phyloP scores from a whole-genome alignment of 2,797 vertebrate species.

The Salmo trutta region DNA sequence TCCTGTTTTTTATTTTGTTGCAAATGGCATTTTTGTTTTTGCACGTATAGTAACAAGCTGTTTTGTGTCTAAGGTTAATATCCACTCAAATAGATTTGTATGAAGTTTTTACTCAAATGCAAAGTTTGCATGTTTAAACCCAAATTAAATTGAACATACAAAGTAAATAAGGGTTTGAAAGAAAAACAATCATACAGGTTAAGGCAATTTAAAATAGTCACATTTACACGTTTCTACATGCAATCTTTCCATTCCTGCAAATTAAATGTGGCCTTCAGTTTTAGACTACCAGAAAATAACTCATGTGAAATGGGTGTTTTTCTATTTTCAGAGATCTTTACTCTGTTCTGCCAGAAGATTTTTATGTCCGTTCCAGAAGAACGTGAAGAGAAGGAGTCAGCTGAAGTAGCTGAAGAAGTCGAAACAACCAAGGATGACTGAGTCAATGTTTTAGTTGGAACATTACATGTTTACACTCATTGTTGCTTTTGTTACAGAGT shows the following conservation, averaged over 20 bases:
- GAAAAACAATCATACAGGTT: no score
- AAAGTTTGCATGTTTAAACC: no score
- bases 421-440: slow-evolving; percentile 22
- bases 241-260: background rate
- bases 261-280: slow-evolving; percentile 15
- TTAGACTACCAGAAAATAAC: background rate
- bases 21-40: background rate
- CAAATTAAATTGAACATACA: no score
- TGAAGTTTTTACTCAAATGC: no score
- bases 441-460: slow-evolving; percentile 24
- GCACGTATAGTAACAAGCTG: background rate
- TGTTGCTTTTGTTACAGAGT: slow-evolving; percentile 20
- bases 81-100: no score
- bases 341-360: slow-evolving; percentile 79
- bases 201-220: no score
- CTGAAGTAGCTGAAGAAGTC: slow-evolving; percentile 39
- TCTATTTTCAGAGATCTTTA: slow-evolving; percentile 76
- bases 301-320: slow-evolving; percentile 26
- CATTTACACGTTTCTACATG: background rate
- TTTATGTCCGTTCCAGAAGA: slow-evolving; percentile 78
- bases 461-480: slow-evolving; percentile 44
- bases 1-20: background rate
- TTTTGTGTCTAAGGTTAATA: background rate
- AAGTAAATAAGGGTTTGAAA: no score
- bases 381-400: slow-evolving; percentile 39